Conservation (phyloP, 2,113 vertebrate genomes). For the Carassius gibelio region DNA sequence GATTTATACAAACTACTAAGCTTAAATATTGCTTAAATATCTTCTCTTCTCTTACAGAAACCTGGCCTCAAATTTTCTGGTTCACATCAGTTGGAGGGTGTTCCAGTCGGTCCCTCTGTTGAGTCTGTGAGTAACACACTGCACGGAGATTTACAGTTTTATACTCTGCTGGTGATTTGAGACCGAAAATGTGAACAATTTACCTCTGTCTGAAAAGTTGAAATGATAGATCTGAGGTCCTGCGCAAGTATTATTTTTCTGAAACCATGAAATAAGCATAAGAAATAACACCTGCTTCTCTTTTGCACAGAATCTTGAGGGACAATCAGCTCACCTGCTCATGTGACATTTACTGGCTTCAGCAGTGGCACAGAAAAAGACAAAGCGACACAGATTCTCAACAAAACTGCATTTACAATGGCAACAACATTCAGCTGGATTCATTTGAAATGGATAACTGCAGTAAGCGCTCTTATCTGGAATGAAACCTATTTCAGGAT, state of each 20-base stretch:
- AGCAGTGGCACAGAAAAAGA: conserved; percentile 77
- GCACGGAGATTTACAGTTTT: neutral
- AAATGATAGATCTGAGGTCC: neutral
- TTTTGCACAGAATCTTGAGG: conserved; percentile 75
- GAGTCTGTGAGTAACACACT: conserved; percentile 83
- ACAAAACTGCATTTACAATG: conserved; percentile 70
- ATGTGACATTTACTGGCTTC: conserved; percentile 87
- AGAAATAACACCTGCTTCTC: neutral
- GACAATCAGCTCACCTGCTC: conserved; percentile 88
- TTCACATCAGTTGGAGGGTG: conserved; percentile 85
- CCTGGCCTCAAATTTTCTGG: conserved; percentile 83
- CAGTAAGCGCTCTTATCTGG: conserved; percentile 69
- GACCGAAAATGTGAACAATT: conserved; percentile 9
- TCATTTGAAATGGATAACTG: conserved; percentile 71
- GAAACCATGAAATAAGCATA: neutral
- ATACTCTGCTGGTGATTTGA: neutral
- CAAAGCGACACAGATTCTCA: conserved; percentile 75
- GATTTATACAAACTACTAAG: too few relatives aligned
- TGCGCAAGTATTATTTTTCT: neutral
- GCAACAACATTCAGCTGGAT: conserved; percentile 56
- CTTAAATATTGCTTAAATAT: too few relatives aligned
- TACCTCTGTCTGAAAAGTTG: neutral
- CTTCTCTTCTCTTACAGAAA: conserved; percentile 75
- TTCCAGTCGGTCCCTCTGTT: conserved; percentile 85
- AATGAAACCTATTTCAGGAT: too few relatives aligned